phyloP scores from a whole-genome alignment of 2,797 vertebrate species.

The Urophycis tenuis region DNA sequence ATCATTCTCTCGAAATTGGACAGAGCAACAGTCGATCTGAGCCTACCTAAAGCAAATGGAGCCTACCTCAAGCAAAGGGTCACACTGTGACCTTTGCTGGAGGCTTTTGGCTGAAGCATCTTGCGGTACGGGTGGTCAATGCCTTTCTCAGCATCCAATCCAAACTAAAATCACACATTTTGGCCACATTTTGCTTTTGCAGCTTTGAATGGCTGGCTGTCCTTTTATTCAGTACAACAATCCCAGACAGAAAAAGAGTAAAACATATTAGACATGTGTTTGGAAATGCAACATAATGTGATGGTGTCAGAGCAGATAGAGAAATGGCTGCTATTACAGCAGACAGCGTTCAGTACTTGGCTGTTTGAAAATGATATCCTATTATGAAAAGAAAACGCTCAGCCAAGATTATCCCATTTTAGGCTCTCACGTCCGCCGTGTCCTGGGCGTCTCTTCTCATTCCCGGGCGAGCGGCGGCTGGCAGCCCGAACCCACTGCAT shows the following conservation, averaged over 20 bases:
- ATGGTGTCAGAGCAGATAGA: conserved; percentile 44
- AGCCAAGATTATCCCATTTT: conserved; percentile 62
- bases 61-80: neutral
- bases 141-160: neutral
- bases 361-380: conserved; percentile 59
- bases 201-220: neutral
- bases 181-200: neutral
- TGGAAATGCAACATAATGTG: conserved; percentile 36
- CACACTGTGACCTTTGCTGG: neutral
- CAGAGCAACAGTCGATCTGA: neutral
- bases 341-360: conserved; percentile 49
- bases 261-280: conserved; percentile 24
- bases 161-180: too few relatives aligned
- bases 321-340: conserved; percentile 36
- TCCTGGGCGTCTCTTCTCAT: conserved; percentile 80
- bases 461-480: conserved; percentile 91
- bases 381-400: conserved; percentile 44
- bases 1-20: neutral
- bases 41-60: neutral
- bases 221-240: neutral
- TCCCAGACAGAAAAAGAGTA: neutral
- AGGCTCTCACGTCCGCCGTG: conserved; percentile 72
- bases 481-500: conserved; percentile 82
- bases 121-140: neutral
- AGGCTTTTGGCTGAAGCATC: neutral